Percentiles rank a stretch among this genome's conserved stretches.
Evolutionary conservation across 2,888 invertebrate species (phyloP).

Genomic region (Metacarcinus magister): DNA sequence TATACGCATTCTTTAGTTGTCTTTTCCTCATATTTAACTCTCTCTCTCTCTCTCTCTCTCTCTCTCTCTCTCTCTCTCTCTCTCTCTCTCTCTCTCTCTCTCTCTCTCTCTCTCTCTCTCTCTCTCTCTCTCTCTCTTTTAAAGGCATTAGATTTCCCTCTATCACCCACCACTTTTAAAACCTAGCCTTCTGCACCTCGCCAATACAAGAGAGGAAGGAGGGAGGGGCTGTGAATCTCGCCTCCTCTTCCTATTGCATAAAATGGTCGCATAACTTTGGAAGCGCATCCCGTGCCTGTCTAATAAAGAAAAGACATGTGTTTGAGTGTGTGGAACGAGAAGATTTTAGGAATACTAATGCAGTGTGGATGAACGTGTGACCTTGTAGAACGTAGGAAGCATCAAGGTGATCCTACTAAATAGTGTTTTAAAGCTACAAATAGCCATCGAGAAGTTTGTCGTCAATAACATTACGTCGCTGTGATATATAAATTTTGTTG

Average conservation of each 20-base stretch:
- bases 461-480: no score
- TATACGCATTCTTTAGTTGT: neutral
- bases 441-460: no score
- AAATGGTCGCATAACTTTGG: neutral
- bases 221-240: constrained; percentile 1
- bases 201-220: constrained; percentile 8
- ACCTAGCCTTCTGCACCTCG: neutral
- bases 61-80: neutral
- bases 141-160: neutral
- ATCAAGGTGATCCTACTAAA: neutral
- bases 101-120: constrained; percentile 18
- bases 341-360: neutral
- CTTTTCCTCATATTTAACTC: neutral
- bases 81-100: constrained; percentile 16
- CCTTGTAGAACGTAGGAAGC: neutral
- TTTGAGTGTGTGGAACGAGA: neutral
- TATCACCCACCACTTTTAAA: neutral
- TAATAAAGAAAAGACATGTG: neutral
- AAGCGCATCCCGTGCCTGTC: neutral
- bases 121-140: neutral
- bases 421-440: no score
- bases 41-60: neutral
- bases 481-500: neutral
- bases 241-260: neutral
- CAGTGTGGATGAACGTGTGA: neutral